Base-by-base conservation (phyloP, 2,888 invertebrate genomes). In the Celastrina argiolus region DNA sequence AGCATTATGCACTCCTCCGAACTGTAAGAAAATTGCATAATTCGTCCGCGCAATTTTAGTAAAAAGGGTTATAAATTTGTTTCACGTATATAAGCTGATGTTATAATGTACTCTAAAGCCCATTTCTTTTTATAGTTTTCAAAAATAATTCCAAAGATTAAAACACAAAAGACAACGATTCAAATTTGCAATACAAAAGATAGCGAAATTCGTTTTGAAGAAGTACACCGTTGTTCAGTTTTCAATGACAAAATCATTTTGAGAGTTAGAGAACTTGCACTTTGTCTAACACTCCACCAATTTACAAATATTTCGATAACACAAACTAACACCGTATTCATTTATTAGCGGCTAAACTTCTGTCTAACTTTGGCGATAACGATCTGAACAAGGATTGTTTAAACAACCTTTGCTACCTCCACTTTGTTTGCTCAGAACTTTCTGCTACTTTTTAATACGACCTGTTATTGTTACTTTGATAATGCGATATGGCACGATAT, bases 311-410 rank as follows among this genome's bases (percentile, higher is more conserved):
- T 59, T 34, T 22, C 22, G 39, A 39, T 61, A 39, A 36, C n/a
- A 36, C n/a, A 36, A 61, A 36, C 61, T 36, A 59, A 36, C 34
- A 58, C 58, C 16, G 28, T 16, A 18, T 61, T 39, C 61, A 61
- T 61, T 61, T 61, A 39, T 22, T 61, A 61, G 22, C 61, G 61
- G 14, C 56, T 14, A 6, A 61, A 61, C 22, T 61, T 61, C 61
- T 14, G 36, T 36, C 22, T 4, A 39, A 61, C 61, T 59, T 59
- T 59, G 7, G 22, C 39, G 36, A 61, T 61, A 61, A 39, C 16
- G 22, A 36, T 39, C 61, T 18, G 22, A 8, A 51, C 39, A 12
- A 51, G 51, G 22, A 51, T 51, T 26, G 26, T 51, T 51, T 22
- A 51, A 26, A 5, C 51, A 31, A 31, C 31, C 36, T 36, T 36